These are phyloP conservation scores for Aplodontia rufa DNA, from an alignment of 2,113 vertebrate species.

Conservation along the genomic window DNA sequence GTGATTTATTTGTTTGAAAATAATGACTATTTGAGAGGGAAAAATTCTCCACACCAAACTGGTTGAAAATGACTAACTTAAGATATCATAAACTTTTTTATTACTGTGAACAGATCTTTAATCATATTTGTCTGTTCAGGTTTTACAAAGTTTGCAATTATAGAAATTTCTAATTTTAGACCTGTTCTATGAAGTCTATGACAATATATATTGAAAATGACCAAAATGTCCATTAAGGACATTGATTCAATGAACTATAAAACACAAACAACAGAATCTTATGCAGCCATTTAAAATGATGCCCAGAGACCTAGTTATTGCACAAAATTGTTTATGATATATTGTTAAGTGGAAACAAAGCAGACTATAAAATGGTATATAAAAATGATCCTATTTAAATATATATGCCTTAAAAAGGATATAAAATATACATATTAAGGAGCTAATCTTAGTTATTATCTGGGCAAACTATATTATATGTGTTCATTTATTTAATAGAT, in stretches of 20 bases:
- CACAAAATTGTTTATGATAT: background rate
- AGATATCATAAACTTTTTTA: background rate
- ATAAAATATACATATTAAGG: background rate
- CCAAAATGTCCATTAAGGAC: background rate
- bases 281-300: conserved; percentile 22
- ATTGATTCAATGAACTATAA: conserved; percentile 31
- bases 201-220: background rate
- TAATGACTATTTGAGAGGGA: background rate
- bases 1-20: conserved; percentile 29
- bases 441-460: background rate
- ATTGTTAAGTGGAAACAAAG: background rate
- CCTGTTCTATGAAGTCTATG: background rate
- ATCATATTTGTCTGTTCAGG: background rate
- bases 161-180: conserved; percentile 33
- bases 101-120: background rate
- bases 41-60: conserved; percentile 19
- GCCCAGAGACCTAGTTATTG: background rate
- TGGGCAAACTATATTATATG: background rate
- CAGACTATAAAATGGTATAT: background rate
- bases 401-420: conserved; percentile 1
- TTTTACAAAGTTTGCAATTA: conserved; percentile 7
- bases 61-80: conserved; percentile 21
- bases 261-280: conserved; percentile 34
- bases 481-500: conserved; percentile 39
- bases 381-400: background rate